Base-by-base conservation (phyloP, 2,888 invertebrate species). In the Leucoma salicis region DNA sequence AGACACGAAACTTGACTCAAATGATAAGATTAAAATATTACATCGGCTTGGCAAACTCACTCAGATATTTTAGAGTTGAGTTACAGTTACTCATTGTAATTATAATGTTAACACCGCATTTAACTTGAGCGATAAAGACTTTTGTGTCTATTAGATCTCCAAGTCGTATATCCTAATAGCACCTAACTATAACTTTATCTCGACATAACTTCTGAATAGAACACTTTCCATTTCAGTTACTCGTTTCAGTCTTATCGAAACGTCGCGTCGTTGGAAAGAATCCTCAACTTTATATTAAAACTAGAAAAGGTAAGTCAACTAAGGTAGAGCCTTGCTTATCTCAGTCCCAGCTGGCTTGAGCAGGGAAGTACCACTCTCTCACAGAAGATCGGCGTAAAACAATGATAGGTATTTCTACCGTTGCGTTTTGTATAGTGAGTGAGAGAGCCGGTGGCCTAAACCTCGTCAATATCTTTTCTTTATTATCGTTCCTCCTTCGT, bases 1-100 rank as follows among this genome's bases (percentile, higher is more conserved):
- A 77, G 80, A 82, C 83, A 78, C 63, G 78, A 74, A 82, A 83
- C 83, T 84, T 78, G 77, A 79, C 77, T 81, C 72, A 60, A 78
- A 76, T 75, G 83, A 85, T 85, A 82, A 85, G 83, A 85, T 86
- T 86, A 85, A 83, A 85, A 85, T 82, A 82, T 84, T 82, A 82
- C 78, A 75, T 75, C 66, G 73, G 65, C 79, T 79, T 70, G 68
- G 59, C 71, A 67, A 79, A 80, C 77, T 79, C 65, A 59, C 64
- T 68, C 64, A 54, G 67, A 74, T 74, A 75, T 68, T 70, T 63
- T 60, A 59, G 58, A 58, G 58, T 65, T 59, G 55, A 66, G 61
- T 66, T 60, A 70, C 60, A 64, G 53, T 62, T 27, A 70, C 61
- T 71, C 70, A 55, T 70, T 70, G 55, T 56, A 60, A 61, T 60